These are phyloP conservation scores for Electrophaes corylata DNA, from an alignment of 2,888 invertebrate species.

Conservation along the genomic window DNA sequence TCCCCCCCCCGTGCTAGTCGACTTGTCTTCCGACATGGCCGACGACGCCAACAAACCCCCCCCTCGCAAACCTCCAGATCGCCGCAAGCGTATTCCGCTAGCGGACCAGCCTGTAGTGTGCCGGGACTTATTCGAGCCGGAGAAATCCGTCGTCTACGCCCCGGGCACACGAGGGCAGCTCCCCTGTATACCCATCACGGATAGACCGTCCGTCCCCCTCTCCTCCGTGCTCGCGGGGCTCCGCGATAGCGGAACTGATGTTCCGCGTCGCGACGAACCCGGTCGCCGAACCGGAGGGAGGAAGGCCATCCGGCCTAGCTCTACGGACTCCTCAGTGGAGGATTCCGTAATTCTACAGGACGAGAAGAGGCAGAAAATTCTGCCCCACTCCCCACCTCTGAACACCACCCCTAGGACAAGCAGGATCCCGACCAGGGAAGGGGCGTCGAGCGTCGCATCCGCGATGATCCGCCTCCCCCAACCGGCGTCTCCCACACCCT, in stretches of 20 bases:
- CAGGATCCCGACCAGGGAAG: neutral
- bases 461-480: neutral
- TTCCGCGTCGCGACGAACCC: slow-evolving; percentile 1
- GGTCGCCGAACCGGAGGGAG: neutral
- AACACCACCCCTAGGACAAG: neutral
- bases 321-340: neutral
- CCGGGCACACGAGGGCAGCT: too few relatives aligned
- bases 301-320: neutral
- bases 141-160: neutral
- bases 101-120: neutral
- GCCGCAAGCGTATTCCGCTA: neutral
- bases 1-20: too few relatives aligned
- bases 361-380: neutral
- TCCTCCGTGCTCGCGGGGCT: neutral
- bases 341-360: neutral
- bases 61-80: neutral
- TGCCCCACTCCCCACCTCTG: neutral
- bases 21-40: neutral
- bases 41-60: neutral
- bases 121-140: neutral
- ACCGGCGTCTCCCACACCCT: neutral
- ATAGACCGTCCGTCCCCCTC: neutral
- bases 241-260: neutral
- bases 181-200: neutral
- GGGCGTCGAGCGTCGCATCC: neutral